Conservation (phyloP, 2,888 invertebrate genomes). For the Kryphioiulus occultus region DNA sequence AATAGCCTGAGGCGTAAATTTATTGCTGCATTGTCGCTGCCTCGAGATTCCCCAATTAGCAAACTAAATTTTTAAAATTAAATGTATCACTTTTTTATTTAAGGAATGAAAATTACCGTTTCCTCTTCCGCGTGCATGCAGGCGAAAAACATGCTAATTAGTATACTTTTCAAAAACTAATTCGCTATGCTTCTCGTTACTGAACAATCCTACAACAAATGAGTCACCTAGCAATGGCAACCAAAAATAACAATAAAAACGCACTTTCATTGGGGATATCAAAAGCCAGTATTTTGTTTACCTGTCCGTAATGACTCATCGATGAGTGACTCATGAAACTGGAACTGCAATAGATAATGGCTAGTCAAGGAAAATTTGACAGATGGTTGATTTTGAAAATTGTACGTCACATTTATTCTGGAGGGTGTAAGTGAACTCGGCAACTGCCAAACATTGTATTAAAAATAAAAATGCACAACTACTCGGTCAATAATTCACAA, state of each 20-base stretch:
- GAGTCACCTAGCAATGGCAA: slow-evolving; percentile 10
- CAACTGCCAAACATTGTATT: background rate
- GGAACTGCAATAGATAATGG: background rate
- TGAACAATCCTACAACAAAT: background rate
- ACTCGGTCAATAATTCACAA: background rate
- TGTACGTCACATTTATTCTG: background rate
- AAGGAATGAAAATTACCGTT: background rate
- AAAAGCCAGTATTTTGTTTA: background rate
- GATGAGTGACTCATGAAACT: background rate
- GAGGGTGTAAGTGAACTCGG: background rate
- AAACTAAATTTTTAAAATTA: background rate
- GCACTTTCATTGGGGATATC: slow-evolving; percentile 35
- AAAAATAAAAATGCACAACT: background rate
- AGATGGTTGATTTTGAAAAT: background rate
- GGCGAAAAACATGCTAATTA: background rate
- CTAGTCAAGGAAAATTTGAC: slow-evolving; percentile 27
- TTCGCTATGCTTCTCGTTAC: background rate
- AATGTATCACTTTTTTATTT: background rate
- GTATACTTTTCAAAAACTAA: background rate
- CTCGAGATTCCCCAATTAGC: background rate
- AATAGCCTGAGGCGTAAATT: background rate
- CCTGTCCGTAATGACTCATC: slow-evolving; percentile 29
- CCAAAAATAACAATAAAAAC: slow-evolving; percentile 29
- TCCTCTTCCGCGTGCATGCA: background rate
- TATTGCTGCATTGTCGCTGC: background rate